Conservation (phyloP, 2,797 vertebrate genomes). For the Cygnus olor region DNA sequence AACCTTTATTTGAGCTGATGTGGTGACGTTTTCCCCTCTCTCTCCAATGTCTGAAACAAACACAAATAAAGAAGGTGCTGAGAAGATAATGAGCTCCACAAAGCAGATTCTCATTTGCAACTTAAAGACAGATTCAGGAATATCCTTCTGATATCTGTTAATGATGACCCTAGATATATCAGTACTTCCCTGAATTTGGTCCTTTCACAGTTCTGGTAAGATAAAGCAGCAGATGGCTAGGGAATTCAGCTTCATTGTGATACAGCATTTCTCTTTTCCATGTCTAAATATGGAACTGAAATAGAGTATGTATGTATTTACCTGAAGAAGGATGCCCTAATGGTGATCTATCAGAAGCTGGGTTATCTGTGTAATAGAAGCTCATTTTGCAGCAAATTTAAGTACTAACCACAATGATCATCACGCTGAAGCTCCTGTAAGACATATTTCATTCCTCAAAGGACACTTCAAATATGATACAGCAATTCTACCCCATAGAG, state of each 20-base stretch:
- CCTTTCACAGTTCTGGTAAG: background rate
- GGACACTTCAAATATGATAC: constrained; percentile 12
- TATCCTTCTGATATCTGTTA: background rate
- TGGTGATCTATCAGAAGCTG: background rate
- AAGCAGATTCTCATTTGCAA: background rate
- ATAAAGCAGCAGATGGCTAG: background rate
- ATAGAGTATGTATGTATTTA: background rate
- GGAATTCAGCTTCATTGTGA: background rate
- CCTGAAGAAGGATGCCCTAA: background rate
- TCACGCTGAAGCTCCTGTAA: background rate
- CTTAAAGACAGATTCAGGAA: background rate
- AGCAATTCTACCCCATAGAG: constrained; percentile 9
- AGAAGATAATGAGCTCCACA: background rate
- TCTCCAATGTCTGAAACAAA: background rate
- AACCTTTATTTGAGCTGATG: background rate
- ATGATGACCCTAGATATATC: background rate
- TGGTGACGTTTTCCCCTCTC: background rate
- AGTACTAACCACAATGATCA: background rate
- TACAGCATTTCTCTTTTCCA: background rate
- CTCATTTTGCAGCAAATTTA: background rate
- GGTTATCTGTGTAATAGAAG: background rate
- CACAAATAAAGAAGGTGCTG: background rate
- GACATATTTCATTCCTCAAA: constrained; percentile 22
- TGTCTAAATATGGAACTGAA: background rate
- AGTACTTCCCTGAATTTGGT: background rate